Conservation (phyloP, 2,888 invertebrate genomes). For the Norana najaformis region DNA sequence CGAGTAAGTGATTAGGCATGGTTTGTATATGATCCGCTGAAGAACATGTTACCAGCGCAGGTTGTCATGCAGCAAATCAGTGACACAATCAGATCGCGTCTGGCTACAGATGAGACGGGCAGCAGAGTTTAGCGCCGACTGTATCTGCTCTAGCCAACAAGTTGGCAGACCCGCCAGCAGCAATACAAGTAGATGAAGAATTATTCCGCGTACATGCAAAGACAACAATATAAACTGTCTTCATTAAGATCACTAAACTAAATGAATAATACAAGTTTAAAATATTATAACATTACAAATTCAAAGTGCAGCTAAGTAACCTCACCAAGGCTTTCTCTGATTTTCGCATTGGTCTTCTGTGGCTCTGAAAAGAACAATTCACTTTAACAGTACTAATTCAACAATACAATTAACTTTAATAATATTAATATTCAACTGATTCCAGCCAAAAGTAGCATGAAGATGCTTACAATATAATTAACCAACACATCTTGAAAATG, state of each 20-base stretch:
- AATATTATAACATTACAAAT: background rate
- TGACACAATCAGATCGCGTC: too few species aligned
- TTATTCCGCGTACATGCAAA: background rate
- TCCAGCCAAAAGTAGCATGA: background rate
- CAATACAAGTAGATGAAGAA: background rate
- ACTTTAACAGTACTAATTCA: background rate
- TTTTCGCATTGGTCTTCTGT: background rate
- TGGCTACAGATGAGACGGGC: too few species aligned
- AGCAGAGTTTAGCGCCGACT: too few species aligned
- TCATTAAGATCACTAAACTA: background rate
- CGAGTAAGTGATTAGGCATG: too few species aligned
- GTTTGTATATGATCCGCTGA: too few species aligned
- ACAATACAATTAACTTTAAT: background rate
- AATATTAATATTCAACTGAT: background rate
- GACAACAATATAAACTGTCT: background rate
- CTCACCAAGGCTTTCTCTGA: slow-evolving; percentile 17
- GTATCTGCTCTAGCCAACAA: too few species aligned
- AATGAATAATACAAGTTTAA: background rate
- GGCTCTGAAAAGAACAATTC: slow-evolving; percentile 14
- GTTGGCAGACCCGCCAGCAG: too few species aligned
- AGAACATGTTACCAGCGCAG: background rate
- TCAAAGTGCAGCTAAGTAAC: background rate
- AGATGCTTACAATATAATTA: background rate
- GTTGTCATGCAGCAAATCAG: too few species aligned
- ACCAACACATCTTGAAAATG: background rate